Percentiles rank a stretch among this genome's conserved stretches.
These are phyloP conservation scores for Hyperoplus immaculatus DNA, from an alignment of 2,797 vertebrate species.

Conservation along the genomic window DNA sequence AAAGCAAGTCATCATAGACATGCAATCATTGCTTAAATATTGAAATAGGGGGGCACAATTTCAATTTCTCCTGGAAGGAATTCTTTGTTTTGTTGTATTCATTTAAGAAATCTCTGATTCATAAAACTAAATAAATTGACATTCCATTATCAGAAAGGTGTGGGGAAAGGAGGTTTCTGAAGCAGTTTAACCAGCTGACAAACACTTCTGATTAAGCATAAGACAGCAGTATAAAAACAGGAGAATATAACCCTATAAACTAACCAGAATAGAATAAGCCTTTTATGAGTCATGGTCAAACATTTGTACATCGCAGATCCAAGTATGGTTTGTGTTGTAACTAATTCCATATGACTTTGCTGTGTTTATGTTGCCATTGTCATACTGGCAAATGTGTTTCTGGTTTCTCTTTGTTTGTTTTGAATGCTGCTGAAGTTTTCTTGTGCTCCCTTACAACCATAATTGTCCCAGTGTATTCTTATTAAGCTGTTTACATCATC, in stretches of 20 bases:
- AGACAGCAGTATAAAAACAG: too few species aligned
- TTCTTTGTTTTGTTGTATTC: too few species aligned
- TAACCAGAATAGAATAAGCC: neutral
- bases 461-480: neutral
- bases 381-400: neutral
- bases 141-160: too few species aligned
- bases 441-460: too few species aligned
- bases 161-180: too few species aligned
- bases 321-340: neutral
- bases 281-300: neutral
- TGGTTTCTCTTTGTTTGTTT: neutral
- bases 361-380: neutral
- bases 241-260: neutral
- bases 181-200: too few species aligned
- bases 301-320: neutral
- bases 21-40: neutral
- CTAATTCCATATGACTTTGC: neutral
- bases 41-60: too few species aligned
- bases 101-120: too few species aligned
- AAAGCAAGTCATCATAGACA: neutral
- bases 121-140: too few species aligned
- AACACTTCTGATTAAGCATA: too few species aligned
- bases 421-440: neutral
- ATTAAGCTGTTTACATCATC: neutral
- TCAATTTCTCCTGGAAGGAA: too few species aligned